Conservation (phyloP, 2,113 vertebrate species). For the Corydoras maculifer region DNA sequence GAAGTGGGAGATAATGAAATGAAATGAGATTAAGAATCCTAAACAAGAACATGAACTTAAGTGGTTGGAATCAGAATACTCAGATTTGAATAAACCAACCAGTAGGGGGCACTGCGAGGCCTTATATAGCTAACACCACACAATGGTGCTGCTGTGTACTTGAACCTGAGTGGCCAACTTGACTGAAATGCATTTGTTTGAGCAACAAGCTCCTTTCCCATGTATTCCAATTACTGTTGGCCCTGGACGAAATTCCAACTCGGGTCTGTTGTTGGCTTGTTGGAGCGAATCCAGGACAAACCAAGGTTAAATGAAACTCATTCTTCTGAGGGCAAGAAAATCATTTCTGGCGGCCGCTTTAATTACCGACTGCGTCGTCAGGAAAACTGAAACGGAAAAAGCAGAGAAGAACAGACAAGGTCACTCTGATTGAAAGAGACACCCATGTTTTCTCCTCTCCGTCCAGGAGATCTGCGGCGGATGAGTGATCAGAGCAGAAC, state of each 20-base stretch:
- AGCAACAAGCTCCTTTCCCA: conserved; percentile 5
- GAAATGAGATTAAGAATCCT: too few species aligned
- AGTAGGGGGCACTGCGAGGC: conserved; percentile 52
- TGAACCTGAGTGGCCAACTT: conserved; percentile 28
- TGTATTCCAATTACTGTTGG: conserved; percentile 15
- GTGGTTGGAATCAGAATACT: too few species aligned
- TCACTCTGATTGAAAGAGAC: background rate
- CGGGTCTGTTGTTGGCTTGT: conserved; percentile 2
- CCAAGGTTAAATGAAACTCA: conserved; percentile 12
- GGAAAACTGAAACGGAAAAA: background rate
- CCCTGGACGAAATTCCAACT: conserved; percentile 1
- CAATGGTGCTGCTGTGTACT: background rate
- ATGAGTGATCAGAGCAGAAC: background rate
- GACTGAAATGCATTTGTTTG: conserved; percentile 1
- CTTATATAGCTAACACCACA: background rate
- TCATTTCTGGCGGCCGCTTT: conserved; percentile 10
- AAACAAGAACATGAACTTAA: too few species aligned
- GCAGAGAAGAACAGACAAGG: background rate
- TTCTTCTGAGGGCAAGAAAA: conserved; percentile 9
- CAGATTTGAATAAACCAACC: conserved; percentile 14
- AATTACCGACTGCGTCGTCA: conserved; percentile 1
- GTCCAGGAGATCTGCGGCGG: background rate
- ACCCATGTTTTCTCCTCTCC: background rate
- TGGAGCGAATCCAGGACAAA: conserved; percentile 4
- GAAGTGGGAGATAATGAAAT: too few species aligned